These are phyloP conservation scores for Lophura nycthemera DNA, from an alignment of 2,113 vertebrate genomes.

Conservation along the genomic window DNA sequence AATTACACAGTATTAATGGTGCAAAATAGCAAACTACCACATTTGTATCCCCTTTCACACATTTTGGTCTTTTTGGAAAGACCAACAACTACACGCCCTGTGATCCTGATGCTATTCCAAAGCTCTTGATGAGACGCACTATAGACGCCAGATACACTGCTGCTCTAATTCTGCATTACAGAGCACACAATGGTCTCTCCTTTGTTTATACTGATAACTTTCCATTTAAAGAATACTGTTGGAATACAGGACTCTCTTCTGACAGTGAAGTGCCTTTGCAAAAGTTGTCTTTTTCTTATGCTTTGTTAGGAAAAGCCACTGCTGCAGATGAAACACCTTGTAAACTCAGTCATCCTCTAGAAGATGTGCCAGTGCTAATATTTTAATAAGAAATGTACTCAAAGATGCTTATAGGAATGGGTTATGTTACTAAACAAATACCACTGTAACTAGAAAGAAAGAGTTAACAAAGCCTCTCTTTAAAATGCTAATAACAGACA, in stretches of 20 bases:
- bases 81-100: background rate
- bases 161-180: background rate
- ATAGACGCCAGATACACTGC: background rate
- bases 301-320: background rate
- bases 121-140: background rate
- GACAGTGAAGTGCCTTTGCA: background rate
- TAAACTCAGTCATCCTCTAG: background rate
- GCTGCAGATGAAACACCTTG: background rate
- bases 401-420: background rate
- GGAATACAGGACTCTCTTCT: background rate
- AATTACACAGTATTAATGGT: background rate
- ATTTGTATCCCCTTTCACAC: background rate
- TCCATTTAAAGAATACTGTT: background rate
- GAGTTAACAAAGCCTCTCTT: slow-evolving; percentile 61
- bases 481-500: slow-evolving; percentile 71
- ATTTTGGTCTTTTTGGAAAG: background rate
- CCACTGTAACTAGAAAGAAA: background rate
- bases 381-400: background rate
- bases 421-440: background rate
- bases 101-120: background rate
- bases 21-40: background rate
- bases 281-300: background rate
- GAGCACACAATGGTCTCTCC: background rate
- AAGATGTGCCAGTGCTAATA: background rate
- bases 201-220: background rate